Base-by-base conservation (phyloP, 2,888 invertebrate genomes). In the Hypomecis atomaria region DNA sequence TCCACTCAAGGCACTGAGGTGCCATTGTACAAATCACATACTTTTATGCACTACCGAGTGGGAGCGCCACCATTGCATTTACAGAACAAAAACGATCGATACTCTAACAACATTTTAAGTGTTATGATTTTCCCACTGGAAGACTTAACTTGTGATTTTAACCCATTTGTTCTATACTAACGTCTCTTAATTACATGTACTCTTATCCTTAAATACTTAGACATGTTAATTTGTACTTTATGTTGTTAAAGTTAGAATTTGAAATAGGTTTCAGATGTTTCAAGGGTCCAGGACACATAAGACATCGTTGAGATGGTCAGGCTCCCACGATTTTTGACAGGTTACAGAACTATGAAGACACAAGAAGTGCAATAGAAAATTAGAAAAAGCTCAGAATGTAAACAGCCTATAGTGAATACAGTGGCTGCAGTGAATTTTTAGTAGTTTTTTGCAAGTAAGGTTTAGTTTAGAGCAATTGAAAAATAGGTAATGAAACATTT, bases 241-340 rank as follows among this genome's bases (percentile, higher is more conserved):
- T 57, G 0, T 0, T 0, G 0, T 0, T 0, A 0, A 0, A 0
- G 0, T 0, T 48, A 59, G 49, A 47, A 62, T 54, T 58, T 34
- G 67, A 5, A 57, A 23, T 50, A 60, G 33, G 71, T 66, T 78
- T 71, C 77, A 79, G 76, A 13, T 65, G 71, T 40, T 5, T 56
- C 55, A 59, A 57, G 52, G 53, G 57, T 57, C 64, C 69, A 78
- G 79, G 82, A 76, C 78, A 84, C 80, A 86, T 77, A 83, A 79
- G 76, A 81, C 73, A 54, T 65, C 77, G 81, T 88, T 88, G 88
- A 85, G 87, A 77, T 85, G 87, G 86, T 86, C 86, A 87, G 84
- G 87, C 84, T 89, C 89, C 89, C 89, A 89, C 88, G 89, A 83
- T 78, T 64, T 68, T 76, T 78, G 78, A 81, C 76, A 70, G 70